These are phyloP conservation scores for Myiothlypis coronata DNA, from an alignment of 2,797 vertebrate genomes.

Conservation along the genomic window DNA sequence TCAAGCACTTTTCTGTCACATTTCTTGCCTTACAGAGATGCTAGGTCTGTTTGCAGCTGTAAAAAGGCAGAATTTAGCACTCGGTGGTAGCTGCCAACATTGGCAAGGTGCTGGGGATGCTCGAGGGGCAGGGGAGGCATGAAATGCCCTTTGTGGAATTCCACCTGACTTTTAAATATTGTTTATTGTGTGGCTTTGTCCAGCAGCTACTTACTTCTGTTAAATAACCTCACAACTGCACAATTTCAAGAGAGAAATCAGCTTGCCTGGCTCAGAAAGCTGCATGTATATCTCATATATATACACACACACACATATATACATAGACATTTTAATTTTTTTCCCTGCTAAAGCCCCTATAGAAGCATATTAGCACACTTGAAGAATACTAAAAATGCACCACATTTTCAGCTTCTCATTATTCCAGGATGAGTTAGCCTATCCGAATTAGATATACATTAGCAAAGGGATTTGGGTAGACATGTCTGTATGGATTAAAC, in stretches of 20 bases:
- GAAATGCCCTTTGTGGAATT: neutral
- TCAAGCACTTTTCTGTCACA: rapidly evolving
- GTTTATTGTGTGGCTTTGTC: neutral
- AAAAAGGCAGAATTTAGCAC: neutral
- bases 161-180: neutral
- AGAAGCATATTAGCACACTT: neutral
- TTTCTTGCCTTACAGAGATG: neutral
- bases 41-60: neutral
- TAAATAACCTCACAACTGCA: neutral
- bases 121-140: neutral
- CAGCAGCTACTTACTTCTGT: neutral
- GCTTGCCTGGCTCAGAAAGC: neutral
- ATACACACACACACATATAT: rapidly evolving
- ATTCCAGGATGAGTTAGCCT: conserved; percentile 47
- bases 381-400: conserved; percentile 49
- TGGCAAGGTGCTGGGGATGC: neutral
- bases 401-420: conserved; percentile 39
- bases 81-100: neutral
- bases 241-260: neutral
- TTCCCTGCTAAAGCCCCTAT: neutral
- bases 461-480: conserved; percentile 57
- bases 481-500: conserved; percentile 64
- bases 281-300: neutral
- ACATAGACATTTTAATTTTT: neutral
- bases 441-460: conserved; percentile 59